Evolutionary conservation across 2,113 vertebrate genomes (phyloP).

Genomic region (Neogale vison): DNA sequence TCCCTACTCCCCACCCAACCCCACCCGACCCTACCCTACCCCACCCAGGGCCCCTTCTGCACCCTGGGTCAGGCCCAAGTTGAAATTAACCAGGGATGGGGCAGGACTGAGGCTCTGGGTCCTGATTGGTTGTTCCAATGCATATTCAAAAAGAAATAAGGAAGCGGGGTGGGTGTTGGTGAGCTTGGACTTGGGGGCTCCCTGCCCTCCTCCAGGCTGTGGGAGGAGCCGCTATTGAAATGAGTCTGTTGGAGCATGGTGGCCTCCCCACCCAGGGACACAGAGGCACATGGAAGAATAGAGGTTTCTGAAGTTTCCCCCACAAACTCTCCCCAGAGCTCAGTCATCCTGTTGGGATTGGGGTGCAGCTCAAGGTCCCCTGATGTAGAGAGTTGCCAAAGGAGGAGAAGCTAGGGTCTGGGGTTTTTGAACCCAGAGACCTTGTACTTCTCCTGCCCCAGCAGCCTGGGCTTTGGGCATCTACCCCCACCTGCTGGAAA

Average conservation of each 20-base stretch:
- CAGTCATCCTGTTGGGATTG: background rate
- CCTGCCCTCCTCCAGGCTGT: background rate
- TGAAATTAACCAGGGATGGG: constrained; percentile 10
- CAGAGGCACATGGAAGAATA: background rate
- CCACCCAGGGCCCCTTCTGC: background rate
- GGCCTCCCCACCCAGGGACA: background rate
- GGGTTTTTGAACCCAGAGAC: background rate
- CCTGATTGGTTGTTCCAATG: constrained; percentile 31
- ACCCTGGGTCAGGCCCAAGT: background rate
- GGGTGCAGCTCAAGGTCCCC: background rate
- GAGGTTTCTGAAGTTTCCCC: background rate
- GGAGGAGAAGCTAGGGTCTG: background rate
- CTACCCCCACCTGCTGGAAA: background rate
- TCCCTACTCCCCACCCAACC: background rate
- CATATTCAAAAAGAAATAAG: constrained; percentile 57
- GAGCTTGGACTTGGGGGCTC: background rate
- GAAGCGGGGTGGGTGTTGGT: background rate
- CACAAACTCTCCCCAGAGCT: background rate
- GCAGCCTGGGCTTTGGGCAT: background rate
- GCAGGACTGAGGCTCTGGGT: background rate
- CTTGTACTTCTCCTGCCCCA: background rate
- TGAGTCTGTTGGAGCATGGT: background rate
- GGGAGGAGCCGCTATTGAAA: background rate
- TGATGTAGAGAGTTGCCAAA: background rate
- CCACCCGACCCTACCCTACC: background rate